These are phyloP conservation scores for Pachycephala philippinensis DNA, from an alignment of 2,113 vertebrate genomes.

Conservation along the genomic window DNA sequence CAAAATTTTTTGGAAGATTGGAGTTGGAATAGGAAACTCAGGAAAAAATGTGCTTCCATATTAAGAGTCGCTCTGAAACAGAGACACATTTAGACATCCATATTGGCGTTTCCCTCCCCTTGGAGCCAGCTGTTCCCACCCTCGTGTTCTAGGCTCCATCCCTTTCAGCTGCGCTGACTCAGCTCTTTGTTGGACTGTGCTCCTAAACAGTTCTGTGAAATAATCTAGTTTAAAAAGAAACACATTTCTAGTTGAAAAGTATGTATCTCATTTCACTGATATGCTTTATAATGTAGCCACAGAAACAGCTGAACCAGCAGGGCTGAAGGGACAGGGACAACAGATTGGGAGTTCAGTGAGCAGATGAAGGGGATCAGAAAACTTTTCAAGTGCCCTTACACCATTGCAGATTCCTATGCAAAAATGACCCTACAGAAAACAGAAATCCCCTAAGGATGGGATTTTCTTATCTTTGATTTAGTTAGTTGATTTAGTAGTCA, in stretches of 20 bases:
- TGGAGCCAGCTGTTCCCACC: not conserved
- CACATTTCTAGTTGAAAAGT: not conserved
- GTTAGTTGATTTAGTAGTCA: not conserved
- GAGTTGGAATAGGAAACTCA: not conserved
- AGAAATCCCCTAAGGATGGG: too few relatives aligned
- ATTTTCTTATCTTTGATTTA: not conserved
- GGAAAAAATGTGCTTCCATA: not conserved
- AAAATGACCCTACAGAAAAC: not conserved
- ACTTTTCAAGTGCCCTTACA: not conserved
- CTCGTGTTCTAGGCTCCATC: not conserved
- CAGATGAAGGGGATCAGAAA: not conserved
- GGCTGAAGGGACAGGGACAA: not conserved
- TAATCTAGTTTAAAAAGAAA: slow-evolving; percentile 11
- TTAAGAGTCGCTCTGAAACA: not conserved
- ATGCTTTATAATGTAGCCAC: not conserved
- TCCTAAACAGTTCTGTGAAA: not conserved
- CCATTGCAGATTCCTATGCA: not conserved
- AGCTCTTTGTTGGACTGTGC: not conserved
- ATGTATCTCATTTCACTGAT: not conserved
- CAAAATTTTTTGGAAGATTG: not conserved
- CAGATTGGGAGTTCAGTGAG: not conserved
- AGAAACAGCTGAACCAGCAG: not conserved
- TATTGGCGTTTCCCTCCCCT: not conserved
- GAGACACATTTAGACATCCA: not conserved
- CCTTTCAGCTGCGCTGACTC: not conserved